Evolutionary conservation across 2,113 vertebrate species (phyloP), one percentile per base, ranked within the genome.

Genomic region (Austrofundulus limnaeus): DNA sequence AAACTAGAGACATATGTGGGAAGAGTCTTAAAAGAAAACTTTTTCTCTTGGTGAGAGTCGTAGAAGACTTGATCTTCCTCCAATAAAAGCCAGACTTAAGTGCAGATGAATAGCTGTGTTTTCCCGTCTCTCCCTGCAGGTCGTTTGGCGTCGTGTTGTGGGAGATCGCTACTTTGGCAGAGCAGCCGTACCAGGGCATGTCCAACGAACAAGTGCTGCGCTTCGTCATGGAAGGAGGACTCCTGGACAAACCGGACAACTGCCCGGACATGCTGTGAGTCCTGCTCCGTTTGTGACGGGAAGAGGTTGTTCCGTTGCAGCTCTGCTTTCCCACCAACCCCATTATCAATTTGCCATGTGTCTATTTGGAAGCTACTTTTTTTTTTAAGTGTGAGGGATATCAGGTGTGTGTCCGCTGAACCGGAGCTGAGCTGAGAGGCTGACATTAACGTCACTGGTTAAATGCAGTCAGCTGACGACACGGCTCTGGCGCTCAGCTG

Each of bases 131-230:
- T 59, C 6, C 46, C 50, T 38, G 1, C 59, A 99, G 97, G 97
- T 99, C 97, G 25, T 99, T 98, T 0, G 97, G 97, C 0, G 97
- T 99, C 0, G 97, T 99, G 24, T 91, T 99, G 39, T 99, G 97
- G 97, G 97, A 99, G 89, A 98, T 99, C 0, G 94, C 97, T 48
- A 98, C 97, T 0, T 85, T 98, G 57, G 94, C 97, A 0, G 97
- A 99, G 77, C 97, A 99, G 85, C 97, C 97, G 0, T 99, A 99
- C 90, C 97, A 99, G 85, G 97, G 97, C 75, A 94, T 99, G 94
- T 98, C 97, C 89, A 99, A 99, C 1, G 97, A 99, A 66, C 97
- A 99, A 86, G 97, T 99, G 70, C 94, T 99, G 56, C 96, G 96
- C 71, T 99, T 98, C 0, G 97, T 99, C 85, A 99, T 99, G 96